Evolutionary conservation across 2,113 vertebrate genomes (phyloP).

Genomic region (Melanerpes aurifrons): DNA sequence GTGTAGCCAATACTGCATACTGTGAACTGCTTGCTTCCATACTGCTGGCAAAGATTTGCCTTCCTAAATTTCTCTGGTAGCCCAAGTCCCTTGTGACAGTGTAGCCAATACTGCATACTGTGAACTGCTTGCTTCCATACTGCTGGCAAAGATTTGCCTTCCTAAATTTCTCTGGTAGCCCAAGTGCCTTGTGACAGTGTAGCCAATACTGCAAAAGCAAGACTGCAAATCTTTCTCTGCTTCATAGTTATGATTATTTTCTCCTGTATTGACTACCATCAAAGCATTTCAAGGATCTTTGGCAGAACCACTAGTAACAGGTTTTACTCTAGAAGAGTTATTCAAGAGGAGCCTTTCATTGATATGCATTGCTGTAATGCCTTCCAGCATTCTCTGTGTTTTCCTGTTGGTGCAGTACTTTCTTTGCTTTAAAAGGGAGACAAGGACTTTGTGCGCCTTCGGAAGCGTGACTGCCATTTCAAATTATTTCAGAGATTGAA

Average conservation of each 20-base stretch:
- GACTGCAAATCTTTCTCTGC: not conserved
- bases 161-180: not conserved
- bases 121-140: not conserved
- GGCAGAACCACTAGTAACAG: not conserved
- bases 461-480: slow-evolving; percentile 48
- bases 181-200: not conserved
- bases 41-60: not conserved
- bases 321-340: not conserved
- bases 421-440: slow-evolving; percentile 56
- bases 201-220: not conserved
- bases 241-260: not conserved
- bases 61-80: not conserved
- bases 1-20: too few relatives aligned
- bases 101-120: not conserved
- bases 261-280: not conserved
- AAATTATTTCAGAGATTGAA: slow-evolving; percentile 38
- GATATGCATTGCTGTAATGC: slow-evolving; percentile 39
- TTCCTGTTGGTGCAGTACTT: slow-evolving; percentile 2
- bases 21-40: not conserved
- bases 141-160: not conserved
- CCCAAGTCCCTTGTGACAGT: not conserved
- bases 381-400: slow-evolving; percentile 26
- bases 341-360: slow-evolving; percentile 46
- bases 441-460: slow-evolving; percentile 48
- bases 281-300: slow-evolving; percentile 14